Evolutionary conservation across 2,113 vertebrate genomes (phyloP).

Genomic region (Embiotoca jacksoni): DNA sequence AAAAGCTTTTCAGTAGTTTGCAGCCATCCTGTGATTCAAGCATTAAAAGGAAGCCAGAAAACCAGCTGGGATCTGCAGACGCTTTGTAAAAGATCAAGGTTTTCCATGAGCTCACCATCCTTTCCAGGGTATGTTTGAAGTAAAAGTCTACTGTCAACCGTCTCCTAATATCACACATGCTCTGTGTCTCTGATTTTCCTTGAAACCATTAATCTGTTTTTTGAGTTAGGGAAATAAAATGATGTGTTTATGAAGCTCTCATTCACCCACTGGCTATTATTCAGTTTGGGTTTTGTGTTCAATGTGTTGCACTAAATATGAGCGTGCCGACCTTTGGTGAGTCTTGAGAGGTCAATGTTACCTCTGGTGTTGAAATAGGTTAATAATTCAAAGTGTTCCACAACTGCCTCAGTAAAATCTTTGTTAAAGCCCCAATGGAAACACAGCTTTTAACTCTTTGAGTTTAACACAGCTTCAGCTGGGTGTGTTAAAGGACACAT

Average conservation of each 20-base stretch:
- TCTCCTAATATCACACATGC: conserved; percentile 27
- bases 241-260: background rate
- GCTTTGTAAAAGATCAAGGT: conserved; percentile 66
- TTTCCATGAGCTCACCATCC: conserved; percentile 75
- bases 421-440: conserved; percentile 41
- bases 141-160: conserved; percentile 48
- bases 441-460: conserved; percentile 26
- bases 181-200: conserved; percentile 27
- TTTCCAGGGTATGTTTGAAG: conserved; percentile 59
- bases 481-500: conserved; percentile 58
- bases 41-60: conserved; percentile 55
- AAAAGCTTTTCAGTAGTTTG: conserved; percentile 52
- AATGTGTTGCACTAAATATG: background rate
- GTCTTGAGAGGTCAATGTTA: background rate
- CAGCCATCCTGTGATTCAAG: conserved; percentile 65
- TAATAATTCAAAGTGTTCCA: conserved; percentile 34
- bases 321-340: background rate
- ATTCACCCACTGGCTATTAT: background rate
- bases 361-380: conserved; percentile 36
- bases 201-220: conserved; percentile 24
- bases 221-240: conserved; percentile 8
- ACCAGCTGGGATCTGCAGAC: conserved; percentile 62
- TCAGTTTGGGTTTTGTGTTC: conserved; percentile 5
- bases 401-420: conserved; percentile 42
- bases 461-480: conserved; percentile 20